Percentiles rank a stretch among this genome's conserved stretches.
These are phyloP conservation scores for Thalpophila matura DNA, from an alignment of 2,888 invertebrate species.

Conservation along the genomic window DNA sequence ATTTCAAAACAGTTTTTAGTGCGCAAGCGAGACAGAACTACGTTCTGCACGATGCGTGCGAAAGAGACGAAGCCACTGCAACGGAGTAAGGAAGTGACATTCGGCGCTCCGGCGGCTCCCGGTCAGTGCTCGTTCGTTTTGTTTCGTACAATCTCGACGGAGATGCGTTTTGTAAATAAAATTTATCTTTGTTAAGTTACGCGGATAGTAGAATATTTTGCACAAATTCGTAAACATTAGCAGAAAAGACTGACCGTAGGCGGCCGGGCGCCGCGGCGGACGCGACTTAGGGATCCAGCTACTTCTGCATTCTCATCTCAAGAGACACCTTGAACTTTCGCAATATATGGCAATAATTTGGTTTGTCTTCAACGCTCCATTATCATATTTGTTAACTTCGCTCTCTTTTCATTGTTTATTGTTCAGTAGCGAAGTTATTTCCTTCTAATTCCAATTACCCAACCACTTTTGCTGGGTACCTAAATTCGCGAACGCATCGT, in stretches of 20 bases:
- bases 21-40: conserved; percentile 59
- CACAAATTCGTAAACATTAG: conserved; percentile 90
- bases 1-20: conserved; percentile 56
- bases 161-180: conserved; percentile 87
- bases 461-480: conserved; percentile 75
- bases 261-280: conserved; percentile 85
- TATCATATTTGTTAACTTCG: conserved; percentile 44
- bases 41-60: conserved; percentile 54
- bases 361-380: conserved; percentile 24
- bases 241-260: conserved; percentile 90
- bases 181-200: conserved; percentile 85
- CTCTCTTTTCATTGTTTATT: conserved; percentile 40
- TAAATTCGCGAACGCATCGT: conserved; percentile 77
- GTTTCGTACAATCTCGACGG: conserved; percentile 78
- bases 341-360: conserved; percentile 24
- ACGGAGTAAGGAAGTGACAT: conserved; percentile 70
- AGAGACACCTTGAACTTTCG: conserved; percentile 29
- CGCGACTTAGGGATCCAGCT: conserved; percentile 83
- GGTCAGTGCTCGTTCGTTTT: conserved; percentile 88
- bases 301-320: conserved; percentile 39
- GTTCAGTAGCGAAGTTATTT: conserved; percentile 37
- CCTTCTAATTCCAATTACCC: conserved; percentile 11
- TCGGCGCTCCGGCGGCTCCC: conserved; percentile 87
- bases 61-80: conserved; percentile 64
- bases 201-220: conserved; percentile 89